A percentile compares a stretch with the other conserved stretches of the same genome.
phyloP scores from a whole-genome alignment of 2,888 invertebrate genomes.

The Pelosia muscerda region DNA sequence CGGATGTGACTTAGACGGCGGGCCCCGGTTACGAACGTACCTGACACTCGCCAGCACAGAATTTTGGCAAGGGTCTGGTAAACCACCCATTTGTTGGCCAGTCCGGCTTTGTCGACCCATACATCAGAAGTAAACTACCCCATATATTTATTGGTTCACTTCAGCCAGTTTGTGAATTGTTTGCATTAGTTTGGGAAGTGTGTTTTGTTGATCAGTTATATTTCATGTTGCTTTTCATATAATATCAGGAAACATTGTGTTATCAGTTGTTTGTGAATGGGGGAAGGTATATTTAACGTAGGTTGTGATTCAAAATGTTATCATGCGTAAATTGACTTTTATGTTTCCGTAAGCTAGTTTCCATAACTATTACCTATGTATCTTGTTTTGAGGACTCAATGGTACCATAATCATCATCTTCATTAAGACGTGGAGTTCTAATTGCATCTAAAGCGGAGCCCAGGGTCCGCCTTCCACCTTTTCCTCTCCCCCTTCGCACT shows the following conservation, averaged over 20 bases:
- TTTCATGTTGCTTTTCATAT: not conserved
- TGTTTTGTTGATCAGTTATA: slow-evolving; percentile 13
- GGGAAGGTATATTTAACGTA: not conserved
- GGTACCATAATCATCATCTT: no score
- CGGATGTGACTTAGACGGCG: slow-evolving; percentile 35
- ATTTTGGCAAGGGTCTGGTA: slow-evolving; percentile 41
- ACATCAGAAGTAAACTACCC: slow-evolving; percentile 34
- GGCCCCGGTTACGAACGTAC: slow-evolving; percentile 29
- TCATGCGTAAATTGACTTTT: not conserved
- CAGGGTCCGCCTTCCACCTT: no score
- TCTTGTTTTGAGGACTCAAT: no score
- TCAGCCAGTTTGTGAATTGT: slow-evolving; percentile 29
- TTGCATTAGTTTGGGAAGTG: slow-evolving; percentile 21
- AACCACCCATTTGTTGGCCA: slow-evolving; percentile 39
- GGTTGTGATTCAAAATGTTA: not conserved
- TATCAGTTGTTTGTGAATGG: not conserved
- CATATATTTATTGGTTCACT: slow-evolving; percentile 45
- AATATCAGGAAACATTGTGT: not conserved
- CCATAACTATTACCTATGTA: no score
- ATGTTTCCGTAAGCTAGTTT: no score
- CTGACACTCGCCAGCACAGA: slow-evolving; percentile 41
- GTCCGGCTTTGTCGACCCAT: slow-evolving; percentile 32
- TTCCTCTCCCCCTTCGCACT: no score
- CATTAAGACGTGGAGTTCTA: no score
- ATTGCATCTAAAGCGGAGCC: no score